Evolutionary conservation across 1,140 invertebrate species (phyloP).

Genomic region (Drosophila auraria): DNA sequence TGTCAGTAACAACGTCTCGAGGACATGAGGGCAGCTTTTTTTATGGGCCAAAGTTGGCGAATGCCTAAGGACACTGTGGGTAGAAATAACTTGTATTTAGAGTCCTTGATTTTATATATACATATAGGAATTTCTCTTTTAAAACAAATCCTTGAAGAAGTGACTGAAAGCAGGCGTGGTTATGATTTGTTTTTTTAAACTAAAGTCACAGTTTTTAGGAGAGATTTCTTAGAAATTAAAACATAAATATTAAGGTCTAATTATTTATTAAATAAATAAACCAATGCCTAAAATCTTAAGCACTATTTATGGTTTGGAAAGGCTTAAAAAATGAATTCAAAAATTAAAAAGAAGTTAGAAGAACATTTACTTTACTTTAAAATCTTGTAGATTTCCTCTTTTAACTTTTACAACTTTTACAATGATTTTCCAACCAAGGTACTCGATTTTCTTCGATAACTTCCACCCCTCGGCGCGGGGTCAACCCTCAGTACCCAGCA

Average conservation of each 20-base stretch:
- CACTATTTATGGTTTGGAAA: no score
- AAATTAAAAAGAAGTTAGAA: neutral
- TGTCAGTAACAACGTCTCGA: slow-evolving; percentile 79
- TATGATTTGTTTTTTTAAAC: no score
- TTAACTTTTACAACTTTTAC: neutral
- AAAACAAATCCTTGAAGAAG: no score
- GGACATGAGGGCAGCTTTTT: slow-evolving; percentile 73
- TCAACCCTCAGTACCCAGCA: slow-evolving; percentile 5
- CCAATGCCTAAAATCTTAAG: no score
- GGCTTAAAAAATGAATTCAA: neutral
- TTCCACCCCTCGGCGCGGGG: slow-evolving; percentile 15
- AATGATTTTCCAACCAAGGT: slow-evolving; percentile 32
- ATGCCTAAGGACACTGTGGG: slow-evolving; percentile 67
- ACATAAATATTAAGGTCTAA: neutral
- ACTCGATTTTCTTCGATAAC: slow-evolving; percentile 15
- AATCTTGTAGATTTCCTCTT: neutral
- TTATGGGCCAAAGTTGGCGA: slow-evolving; percentile 64
- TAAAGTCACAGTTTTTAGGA: no score
- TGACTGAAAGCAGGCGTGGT: no score
- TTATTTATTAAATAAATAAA: neutral
- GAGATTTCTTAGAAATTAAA: neutral
- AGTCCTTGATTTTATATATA: neutral
- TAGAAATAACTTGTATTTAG: no score
- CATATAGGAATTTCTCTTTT: no score
- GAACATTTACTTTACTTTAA: neutral